Conservation (phyloP, 2,113 vertebrate genomes). For the Python bivittatus region DNA sequence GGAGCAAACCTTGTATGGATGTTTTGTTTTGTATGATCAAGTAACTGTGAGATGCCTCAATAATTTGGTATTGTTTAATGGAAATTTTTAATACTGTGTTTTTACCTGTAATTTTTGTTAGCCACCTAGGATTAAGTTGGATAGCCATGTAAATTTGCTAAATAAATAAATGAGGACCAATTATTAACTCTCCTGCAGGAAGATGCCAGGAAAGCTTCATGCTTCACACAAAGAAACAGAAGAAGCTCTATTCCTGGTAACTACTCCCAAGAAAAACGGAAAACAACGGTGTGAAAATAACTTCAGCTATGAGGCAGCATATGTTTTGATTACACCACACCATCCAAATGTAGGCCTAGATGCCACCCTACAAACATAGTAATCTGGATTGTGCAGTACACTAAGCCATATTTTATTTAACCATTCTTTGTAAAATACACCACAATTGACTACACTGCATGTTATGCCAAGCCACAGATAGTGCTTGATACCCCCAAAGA, state of each 20-base stretch:
- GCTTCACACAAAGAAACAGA: background rate
- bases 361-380: background rate
- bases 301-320: background rate
- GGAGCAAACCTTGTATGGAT: no score
- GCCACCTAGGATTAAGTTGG: background rate
- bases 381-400: background rate
- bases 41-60: background rate
- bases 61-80: background rate
- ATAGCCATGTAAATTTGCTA: background rate
- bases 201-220: background rate
- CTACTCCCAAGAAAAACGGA: background rate
- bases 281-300: background rate
- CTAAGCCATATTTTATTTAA: background rate
- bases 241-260: background rate
- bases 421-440: background rate
- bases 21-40: no score
- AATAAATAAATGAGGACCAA: background rate
- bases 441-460: background rate
- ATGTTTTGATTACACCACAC: background rate
- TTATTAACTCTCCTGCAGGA: background rate
- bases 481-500: background rate
- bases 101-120: background rate
- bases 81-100: background rate
- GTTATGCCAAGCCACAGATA: background rate
- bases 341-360: background rate